These are phyloP conservation scores for Chrysopilus asiliformis DNA, from an alignment of 2,888 invertebrate genomes.

Conservation along the genomic window DNA sequence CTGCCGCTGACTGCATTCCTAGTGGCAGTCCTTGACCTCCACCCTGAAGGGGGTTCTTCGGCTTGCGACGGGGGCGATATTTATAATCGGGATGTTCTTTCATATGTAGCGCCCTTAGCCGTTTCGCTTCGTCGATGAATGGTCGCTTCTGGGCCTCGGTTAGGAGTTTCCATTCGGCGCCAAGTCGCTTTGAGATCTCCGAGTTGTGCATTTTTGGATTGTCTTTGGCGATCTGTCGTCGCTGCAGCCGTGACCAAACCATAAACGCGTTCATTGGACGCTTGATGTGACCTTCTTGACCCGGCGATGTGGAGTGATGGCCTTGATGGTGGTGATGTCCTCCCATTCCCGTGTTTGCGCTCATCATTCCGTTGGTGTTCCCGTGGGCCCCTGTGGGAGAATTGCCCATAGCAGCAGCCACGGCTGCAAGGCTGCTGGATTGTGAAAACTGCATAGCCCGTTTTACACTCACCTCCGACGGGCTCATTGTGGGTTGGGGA, in stretches of 20 bases:
- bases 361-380: constrained; percentile 7
- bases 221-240: constrained; percentile 84
- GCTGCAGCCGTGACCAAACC: constrained; percentile 86
- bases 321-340: constrained; percentile 9
- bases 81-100: constrained; percentile 87
- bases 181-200: constrained; percentile 80
- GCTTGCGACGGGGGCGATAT: constrained; percentile 74
- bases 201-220: constrained; percentile 90
- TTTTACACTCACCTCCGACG: constrained; percentile 32
- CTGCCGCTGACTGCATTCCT: constrained; percentile 17
- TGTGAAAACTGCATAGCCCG: constrained; percentile 36
- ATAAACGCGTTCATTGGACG: constrained; percentile 97
- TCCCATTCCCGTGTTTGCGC: constrained; percentile 11
- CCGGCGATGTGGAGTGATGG: constrained; percentile 29
- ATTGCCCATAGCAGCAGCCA: constrained; percentile 32
- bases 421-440: constrained; percentile 27
- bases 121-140: constrained; percentile 90
- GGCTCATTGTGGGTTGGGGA: constrained; percentile 25
- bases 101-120: constrained; percentile 76
- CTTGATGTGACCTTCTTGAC: constrained; percentile 71
- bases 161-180: constrained; percentile 86
- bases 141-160: constrained; percentile 80
- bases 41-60: constrained; percentile 53
- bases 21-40: constrained; percentile 29
- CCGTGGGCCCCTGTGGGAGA: constrained; percentile 30